These are phyloP conservation scores for Ascaphus truei DNA, from an alignment of 2,113 vertebrate species.

Conservation along the genomic window DNA sequence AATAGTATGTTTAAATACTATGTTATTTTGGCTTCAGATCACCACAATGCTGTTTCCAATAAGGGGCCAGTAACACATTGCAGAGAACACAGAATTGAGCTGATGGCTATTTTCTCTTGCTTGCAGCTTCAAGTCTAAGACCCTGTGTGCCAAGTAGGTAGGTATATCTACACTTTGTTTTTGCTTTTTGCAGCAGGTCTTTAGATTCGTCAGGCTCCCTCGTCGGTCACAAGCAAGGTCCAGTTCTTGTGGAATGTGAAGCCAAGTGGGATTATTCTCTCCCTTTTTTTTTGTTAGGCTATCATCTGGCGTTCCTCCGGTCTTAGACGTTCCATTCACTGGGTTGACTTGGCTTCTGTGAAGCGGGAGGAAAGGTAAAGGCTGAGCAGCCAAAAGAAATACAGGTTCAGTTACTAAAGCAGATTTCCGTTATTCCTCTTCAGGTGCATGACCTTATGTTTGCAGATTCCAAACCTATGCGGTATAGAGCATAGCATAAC, in stretches of 20 bases:
- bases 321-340: slow-evolving; percentile 17
- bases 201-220: not conserved
- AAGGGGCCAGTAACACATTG: not conserved
- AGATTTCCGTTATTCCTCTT: too few species aligned
- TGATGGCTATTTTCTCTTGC: slow-evolving; percentile 31
- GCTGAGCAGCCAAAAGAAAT: not conserved
- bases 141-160: slow-evolving; percentile 30
- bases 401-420: not conserved
- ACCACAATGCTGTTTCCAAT: too few species aligned
- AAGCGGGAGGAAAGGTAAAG: slow-evolving; percentile 30
- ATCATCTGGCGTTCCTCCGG: slow-evolving; percentile 19
- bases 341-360: slow-evolving; percentile 25
- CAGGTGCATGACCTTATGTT: too few species aligned
- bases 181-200: not conserved
- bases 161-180: not conserved
- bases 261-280: slow-evolving; percentile 20
- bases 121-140: slow-evolving; percentile 32
- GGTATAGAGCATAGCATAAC: too few species aligned
- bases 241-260: slow-evolving; percentile 7
- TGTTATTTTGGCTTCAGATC: too few species aligned
- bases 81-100: not conserved
- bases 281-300: slow-evolving; percentile 25
- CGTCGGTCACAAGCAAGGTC: not conserved
- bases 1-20: too few species aligned
- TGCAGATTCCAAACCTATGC: too few species aligned